phyloP scores from a whole-genome alignment of 2,113 vertebrate species.

The Anolis carolinensis region DNA sequence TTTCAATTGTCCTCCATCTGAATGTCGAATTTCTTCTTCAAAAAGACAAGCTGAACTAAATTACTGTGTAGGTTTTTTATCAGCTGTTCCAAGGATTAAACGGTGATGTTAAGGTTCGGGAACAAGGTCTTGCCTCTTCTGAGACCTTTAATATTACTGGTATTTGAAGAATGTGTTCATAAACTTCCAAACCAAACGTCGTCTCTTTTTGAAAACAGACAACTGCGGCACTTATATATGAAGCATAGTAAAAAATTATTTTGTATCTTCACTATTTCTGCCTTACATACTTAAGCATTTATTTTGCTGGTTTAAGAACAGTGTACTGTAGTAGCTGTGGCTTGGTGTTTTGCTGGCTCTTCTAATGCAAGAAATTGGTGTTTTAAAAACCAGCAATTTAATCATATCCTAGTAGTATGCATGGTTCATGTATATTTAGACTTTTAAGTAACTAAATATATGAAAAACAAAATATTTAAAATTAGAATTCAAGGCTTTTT shows the following conservation, averaged over 20 bases:
- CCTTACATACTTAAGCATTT: background rate
- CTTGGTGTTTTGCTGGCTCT: background rate
- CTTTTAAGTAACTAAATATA: background rate
- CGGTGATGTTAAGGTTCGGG: slow-evolving; percentile 14
- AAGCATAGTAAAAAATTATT: slow-evolving; percentile 14
- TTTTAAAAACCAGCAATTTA: background rate
- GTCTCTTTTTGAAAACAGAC: slow-evolving; percentile 34
- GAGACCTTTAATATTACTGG: slow-evolving; percentile 16
- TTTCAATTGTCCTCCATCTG: background rate
- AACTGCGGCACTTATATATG: slow-evolving; percentile 31
- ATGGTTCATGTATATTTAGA: no score
- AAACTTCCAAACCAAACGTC: slow-evolving; percentile 3
- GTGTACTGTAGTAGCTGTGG: background rate
- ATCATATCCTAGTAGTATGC: background rate
- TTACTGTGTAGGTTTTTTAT: background rate
- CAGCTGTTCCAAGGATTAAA: slow-evolving; percentile 9
- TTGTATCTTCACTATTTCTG: background rate
- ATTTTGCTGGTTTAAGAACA: background rate
- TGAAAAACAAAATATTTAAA: background rate
- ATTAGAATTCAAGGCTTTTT: background rate
- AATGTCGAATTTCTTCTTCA: slow-evolving; percentile 10
- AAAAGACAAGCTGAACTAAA: slow-evolving; percentile 26
- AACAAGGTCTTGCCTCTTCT: slow-evolving; percentile 21
- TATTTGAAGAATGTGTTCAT: slow-evolving; percentile 33
- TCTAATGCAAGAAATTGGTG: background rate